These are phyloP conservation scores for Eleutherodactylus coqui DNA, from an alignment of 2,797 vertebrate genomes.

Conservation along the genomic window DNA sequence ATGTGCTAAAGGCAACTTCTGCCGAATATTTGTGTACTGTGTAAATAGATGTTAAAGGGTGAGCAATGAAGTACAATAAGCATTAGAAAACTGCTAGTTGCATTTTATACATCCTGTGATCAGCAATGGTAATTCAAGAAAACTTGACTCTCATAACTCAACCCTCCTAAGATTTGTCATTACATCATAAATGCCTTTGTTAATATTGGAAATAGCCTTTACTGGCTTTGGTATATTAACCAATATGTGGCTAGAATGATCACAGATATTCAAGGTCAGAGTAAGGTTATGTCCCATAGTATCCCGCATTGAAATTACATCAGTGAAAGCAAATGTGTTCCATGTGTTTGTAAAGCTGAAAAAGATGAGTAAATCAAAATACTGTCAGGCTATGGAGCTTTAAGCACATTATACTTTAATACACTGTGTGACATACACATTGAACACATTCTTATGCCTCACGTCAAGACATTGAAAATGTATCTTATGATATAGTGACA, in stretches of 20 bases:
- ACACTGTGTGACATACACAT: constrained; percentile 12
- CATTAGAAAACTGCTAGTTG: neutral
- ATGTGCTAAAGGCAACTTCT: neutral
- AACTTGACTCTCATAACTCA: constrained; percentile 42
- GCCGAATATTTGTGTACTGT: neutral
- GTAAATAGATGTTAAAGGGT: neutral
- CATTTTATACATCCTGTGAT: neutral
- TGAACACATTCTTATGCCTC: constrained; percentile 21
- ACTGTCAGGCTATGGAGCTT: constrained; percentile 20
- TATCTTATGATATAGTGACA: constrained; percentile 2
- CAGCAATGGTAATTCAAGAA: constrained; percentile 6
- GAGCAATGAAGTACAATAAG: neutral
- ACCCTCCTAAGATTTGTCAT: constrained; percentile 46
- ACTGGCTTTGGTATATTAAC: constrained; percentile 35
- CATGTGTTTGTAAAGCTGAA: constrained; percentile 55
- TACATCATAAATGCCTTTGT: constrained; percentile 47
- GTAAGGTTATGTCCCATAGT: constrained; percentile 52
- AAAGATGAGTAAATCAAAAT: constrained; percentile 58
- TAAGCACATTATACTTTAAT: constrained; percentile 13
- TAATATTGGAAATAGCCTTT: constrained; percentile 54
- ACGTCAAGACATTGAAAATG: constrained; percentile 10
- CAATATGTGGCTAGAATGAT: constrained; percentile 32
- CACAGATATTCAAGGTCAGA: constrained; percentile 46
- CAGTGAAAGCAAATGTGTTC: constrained; percentile 53
- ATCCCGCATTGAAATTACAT: constrained; percentile 45